phyloP scores from a whole-genome alignment of 2,888 invertebrate genomes.

The Nomada lathburiana region DNA sequence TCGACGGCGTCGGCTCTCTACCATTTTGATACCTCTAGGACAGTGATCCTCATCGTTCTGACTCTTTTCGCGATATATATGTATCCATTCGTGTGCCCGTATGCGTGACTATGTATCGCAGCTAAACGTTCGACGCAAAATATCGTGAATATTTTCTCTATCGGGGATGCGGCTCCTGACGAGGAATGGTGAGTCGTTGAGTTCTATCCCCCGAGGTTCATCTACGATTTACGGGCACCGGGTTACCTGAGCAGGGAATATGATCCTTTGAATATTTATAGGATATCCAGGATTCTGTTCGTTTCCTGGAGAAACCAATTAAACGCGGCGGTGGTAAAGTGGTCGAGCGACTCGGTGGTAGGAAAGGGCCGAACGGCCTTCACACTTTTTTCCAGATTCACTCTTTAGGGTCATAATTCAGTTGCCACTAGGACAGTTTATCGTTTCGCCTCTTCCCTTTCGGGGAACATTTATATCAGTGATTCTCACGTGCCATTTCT shows the following conservation, averaged over 20 bases:
- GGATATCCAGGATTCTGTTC: slow-evolving; percentile 23
- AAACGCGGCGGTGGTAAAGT: slow-evolving; percentile 36
- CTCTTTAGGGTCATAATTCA: slow-evolving; percentile 73
- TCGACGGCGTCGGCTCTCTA: slow-evolving; percentile 65
- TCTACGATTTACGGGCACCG: slow-evolving; percentile 3
- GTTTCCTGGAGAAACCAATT: slow-evolving; percentile 59
- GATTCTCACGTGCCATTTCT: slow-evolving; percentile 38
- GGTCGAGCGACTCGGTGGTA: slow-evolving; percentile 43
- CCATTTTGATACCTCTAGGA: slow-evolving; percentile 73
- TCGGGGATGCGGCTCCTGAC: neutral
- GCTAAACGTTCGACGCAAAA: neutral
- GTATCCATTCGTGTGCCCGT: neutral
- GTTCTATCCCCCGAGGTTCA: neutral
- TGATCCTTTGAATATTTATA: slow-evolving; percentile 32
- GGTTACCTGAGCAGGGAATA: neutral
- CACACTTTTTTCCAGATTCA: slow-evolving; percentile 68
- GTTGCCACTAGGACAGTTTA: slow-evolving; percentile 67
- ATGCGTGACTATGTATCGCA: neutral
- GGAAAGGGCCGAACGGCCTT: slow-evolving; percentile 74
- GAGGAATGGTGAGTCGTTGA: neutral
- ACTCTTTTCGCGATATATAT: neutral
- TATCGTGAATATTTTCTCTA: slow-evolving; percentile 2
- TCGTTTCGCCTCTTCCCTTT: slow-evolving; percentile 52
- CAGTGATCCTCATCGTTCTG: slow-evolving; percentile 74
- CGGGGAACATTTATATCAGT: slow-evolving; percentile 57